Conservation (phyloP, 2,888 invertebrate genomes). For the Eristalis tenax region DNA sequence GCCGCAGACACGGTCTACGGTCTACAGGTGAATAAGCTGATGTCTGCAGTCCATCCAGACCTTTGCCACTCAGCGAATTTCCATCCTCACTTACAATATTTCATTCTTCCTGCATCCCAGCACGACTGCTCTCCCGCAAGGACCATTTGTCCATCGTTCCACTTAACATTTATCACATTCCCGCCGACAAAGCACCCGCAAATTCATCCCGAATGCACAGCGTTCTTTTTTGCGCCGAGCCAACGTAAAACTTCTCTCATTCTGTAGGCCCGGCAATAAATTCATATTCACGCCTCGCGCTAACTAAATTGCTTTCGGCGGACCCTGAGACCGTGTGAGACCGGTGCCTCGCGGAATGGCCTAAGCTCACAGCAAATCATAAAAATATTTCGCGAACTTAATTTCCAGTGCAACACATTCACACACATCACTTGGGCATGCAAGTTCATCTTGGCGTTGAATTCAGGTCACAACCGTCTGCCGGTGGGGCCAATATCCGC, state of each 20-base stretch:
- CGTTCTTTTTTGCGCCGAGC: conserved; percentile 1
- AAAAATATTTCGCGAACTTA: conserved; percentile 60
- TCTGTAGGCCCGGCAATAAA: conserved; percentile 50
- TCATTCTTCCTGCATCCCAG: not conserved
- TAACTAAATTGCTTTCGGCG: conserved; percentile 51
- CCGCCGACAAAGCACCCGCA: not conserved
- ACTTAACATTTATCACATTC: not conserved
- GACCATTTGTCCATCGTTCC: not conserved
- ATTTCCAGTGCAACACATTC: conserved; percentile 52
- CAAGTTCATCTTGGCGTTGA: conserved; percentile 64
- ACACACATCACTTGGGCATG: conserved; percentile 3
- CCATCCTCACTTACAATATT: not conserved
- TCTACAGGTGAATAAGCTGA: not conserved
- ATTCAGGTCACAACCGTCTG: conserved; percentile 52
- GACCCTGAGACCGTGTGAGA: not conserved
- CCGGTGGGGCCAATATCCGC: conserved; percentile 51
- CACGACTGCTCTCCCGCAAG: not conserved
- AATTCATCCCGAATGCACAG: not conserved
- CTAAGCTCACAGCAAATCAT: conserved; percentile 45
- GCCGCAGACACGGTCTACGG: not conserved
- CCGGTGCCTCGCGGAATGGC: conserved; percentile 9
- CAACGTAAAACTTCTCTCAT: not conserved
- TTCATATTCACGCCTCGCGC: conserved; percentile 50
- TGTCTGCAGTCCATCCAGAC: not conserved
- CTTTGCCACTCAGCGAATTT: not conserved